Base-by-base conservation (phyloP, 2,888 invertebrate genomes). In the Panopea generosa region DNA sequence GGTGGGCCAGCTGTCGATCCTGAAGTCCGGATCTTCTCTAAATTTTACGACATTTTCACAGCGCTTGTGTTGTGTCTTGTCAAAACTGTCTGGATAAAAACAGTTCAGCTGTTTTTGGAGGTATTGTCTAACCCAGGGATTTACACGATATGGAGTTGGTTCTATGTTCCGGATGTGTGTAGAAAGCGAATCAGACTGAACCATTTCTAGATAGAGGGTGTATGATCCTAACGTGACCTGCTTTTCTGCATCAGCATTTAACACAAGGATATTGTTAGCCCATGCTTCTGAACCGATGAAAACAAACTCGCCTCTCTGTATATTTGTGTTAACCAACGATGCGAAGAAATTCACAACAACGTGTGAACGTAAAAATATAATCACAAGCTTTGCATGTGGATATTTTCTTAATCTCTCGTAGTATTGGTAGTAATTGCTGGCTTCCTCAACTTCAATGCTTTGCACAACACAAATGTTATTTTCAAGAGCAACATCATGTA, bases 271-370 rank as follows among this genome's bases (percentile, higher is more conserved):
- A 18, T 60, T 71, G 9, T 47, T 63, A 20, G 71, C 70, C 77
- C 76, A 82, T 14, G 79, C 61, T 43, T 77, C 77, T 1, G 84
- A 84, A 2, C 79, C 84, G 45, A 84, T 77, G 24, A 82, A 82
- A 7, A 84, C 26, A 26, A 82, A 84, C 16, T 82, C 74, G 2
- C 79, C 82, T 27, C 47, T 33, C 4, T 33, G 56, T 0, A 65
- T 22, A 47, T 77, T 65, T 29, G 52, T 24, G 14, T 22, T 18
- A 2, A 55, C 29, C 1, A 82, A 14, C n/a, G 49, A 56, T 1
- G 18, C 2, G 18, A 77, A 55, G 0, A 77, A 43, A 6, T 24
- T 52, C 16, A 24, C 9, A 4, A 76, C 20, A 1, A 70, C 59
- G n/a, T 82, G 65, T 9, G 77, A 63, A 11, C 62, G 45, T 20